These are phyloP conservation scores for Hydrolagus affinis DNA, from an alignment of 2,113 vertebrate species.

Conservation along the genomic window DNA sequence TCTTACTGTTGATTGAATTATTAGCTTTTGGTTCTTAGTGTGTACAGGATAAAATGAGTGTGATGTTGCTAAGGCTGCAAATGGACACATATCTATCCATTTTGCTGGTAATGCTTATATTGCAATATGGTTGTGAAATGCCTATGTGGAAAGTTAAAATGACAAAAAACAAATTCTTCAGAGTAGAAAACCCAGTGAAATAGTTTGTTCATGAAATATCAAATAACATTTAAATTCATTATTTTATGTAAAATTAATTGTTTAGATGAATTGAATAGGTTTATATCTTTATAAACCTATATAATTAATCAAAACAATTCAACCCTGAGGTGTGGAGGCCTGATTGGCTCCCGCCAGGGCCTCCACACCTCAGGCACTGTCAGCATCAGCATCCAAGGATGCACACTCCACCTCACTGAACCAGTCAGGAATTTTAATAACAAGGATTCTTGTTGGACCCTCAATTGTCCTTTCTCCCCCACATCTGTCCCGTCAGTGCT, in stretches of 20 bases:
- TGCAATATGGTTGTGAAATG: slow-evolving; percentile 13
- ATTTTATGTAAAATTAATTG: not conserved
- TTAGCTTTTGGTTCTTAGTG: not conserved
- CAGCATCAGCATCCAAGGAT: too few species aligned
- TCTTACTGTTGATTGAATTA: not conserved
- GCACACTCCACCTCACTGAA: too few species aligned
- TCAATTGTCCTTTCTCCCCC: too few species aligned
- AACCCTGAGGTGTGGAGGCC: too few species aligned
- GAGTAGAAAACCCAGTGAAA: slow-evolving; percentile 10
- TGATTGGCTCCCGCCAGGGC: too few species aligned
- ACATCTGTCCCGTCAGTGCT: too few species aligned
- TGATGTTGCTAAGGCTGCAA: not conserved
- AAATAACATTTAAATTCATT: slow-evolving; percentile 1
- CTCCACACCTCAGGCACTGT: too few species aligned
- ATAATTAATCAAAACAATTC: too few species aligned
- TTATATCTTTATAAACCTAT: too few species aligned
- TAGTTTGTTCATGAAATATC: slow-evolving; percentile 5
- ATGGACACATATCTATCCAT: not conserved
- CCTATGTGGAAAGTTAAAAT: slow-evolving; percentile 17
- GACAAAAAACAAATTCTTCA: slow-evolving; percentile 14
- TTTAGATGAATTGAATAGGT: not conserved
- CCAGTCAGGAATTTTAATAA: too few species aligned
- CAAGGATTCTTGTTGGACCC: too few species aligned
- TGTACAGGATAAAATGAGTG: not conserved
- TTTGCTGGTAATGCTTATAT: not conserved